A percentile compares a stretch with the other conserved stretches of the same genome.
phyloP scores from a whole-genome alignment of 1,140 invertebrate species.

The Drosophila miranda region DNA sequence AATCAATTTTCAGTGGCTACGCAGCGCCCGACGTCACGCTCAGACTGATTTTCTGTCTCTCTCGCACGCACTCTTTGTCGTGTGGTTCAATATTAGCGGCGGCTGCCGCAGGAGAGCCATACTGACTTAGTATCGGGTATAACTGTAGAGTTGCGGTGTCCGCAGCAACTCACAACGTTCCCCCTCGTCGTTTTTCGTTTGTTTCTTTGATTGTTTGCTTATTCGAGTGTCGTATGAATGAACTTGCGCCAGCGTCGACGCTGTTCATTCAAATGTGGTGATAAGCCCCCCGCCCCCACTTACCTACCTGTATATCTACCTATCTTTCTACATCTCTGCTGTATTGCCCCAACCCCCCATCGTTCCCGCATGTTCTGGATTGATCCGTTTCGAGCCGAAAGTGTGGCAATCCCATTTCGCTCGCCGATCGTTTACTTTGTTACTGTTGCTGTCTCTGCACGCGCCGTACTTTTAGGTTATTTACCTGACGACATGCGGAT shows the following conservation, averaged over 20 bases:
- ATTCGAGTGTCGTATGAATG: constrained; percentile 20
- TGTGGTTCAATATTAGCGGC: too few relatives aligned
- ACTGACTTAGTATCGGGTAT: too few relatives aligned
- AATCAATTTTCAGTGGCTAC: too few relatives aligned
- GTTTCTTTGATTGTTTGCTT: constrained; percentile 1
- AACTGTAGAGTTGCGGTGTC: too few relatives aligned
- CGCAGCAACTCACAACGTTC: too few relatives aligned
- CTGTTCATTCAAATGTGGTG: constrained; percentile 47
- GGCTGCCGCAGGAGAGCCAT: too few relatives aligned
- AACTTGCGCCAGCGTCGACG: constrained; percentile 32
- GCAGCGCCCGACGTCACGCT: too few relatives aligned
- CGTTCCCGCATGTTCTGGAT: background rate
- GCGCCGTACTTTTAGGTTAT: constrained; percentile 76
- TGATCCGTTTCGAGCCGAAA: constrained; percentile 39
- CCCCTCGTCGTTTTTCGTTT: constrained; percentile 20
- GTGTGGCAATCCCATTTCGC: constrained; percentile 75
- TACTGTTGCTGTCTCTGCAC: constrained; percentile 44
- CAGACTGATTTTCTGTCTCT: too few relatives aligned
- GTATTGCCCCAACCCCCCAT: background rate
- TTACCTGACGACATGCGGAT: constrained; percentile 48
- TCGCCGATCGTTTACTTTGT: constrained; percentile 45
- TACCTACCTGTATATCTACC: background rate
- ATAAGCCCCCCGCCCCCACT: constrained; percentile 3
- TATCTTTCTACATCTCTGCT: background rate
- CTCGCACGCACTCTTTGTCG: too few relatives aligned